These are phyloP conservation scores for Macrocentrus cingulum DNA, from an alignment of 1,140 invertebrate species.

Conservation along the genomic window DNA sequence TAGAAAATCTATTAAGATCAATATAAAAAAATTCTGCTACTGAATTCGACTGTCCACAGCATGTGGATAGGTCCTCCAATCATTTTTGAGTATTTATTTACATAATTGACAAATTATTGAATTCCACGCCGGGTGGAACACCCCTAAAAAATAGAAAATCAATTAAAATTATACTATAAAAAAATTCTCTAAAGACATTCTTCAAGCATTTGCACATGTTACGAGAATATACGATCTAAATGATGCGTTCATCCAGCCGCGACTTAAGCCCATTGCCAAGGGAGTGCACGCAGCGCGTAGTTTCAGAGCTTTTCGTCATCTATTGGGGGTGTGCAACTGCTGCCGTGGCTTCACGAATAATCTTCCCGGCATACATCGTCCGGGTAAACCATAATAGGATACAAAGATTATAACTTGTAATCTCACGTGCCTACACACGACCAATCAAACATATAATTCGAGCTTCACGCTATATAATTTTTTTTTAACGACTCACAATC, in stretches of 20 bases:
- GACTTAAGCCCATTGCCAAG: constrained; percentile 39
- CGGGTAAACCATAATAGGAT: constrained; percentile 47
- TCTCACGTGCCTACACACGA: constrained; percentile 24
- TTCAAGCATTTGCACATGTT: constrained; percentile 29
- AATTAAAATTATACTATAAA: too few relatives aligned
- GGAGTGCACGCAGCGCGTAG: constrained; percentile 7
- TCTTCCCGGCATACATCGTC: constrained; percentile 38
- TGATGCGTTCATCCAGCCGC: constrained; percentile 36
- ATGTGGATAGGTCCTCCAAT: too few relatives aligned
- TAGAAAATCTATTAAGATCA: too few relatives aligned
- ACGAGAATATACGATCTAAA: constrained; percentile 35
- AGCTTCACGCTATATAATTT: too few relatives aligned
- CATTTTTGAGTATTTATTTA: too few relatives aligned
- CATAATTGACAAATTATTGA: too few relatives aligned
- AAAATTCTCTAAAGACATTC: too few relatives aligned
- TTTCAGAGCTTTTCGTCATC: constrained; percentile 3
- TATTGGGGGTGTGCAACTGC: not conserved
- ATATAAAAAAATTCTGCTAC: too few relatives aligned
- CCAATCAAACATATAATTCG: not conserved
- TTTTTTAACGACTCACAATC: too few relatives aligned
- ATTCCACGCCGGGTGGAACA: too few relatives aligned
- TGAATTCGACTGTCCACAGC: too few relatives aligned
- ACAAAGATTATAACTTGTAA: constrained; percentile 50
- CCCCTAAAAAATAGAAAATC: too few relatives aligned
- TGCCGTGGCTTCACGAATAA: constrained; percentile 35